Base-by-base conservation (phyloP, 2,888 invertebrate species). In the Tromatobia lineatoria region DNA sequence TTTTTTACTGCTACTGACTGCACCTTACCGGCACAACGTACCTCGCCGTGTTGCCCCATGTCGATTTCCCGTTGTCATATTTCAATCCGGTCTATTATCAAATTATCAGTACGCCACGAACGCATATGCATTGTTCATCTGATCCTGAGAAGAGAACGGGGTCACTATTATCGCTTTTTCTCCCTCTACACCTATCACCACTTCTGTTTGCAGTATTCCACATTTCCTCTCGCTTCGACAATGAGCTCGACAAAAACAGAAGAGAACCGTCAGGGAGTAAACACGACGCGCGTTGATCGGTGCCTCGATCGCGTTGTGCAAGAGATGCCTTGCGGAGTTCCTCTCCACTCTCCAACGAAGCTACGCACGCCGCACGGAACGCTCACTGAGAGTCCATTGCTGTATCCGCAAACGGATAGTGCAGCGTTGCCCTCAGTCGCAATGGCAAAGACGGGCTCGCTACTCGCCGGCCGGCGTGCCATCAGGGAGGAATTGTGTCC, bases 261-360 rank as follows among this genome's bases (percentile, higher is more conserved):
- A 13, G 7, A 15, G 29, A 38, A 54, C 25, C 25, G 23, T 59
- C 59, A 59, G 29, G n/a, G 59, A 45, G 23, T 42, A 64, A 45
- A 70, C 59, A 38, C 74, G 64, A 71, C 70, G 15, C 54, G 15
- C 52, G 70, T 45, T 66, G 76, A 81, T 81, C 70, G 81, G 45
- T 76, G 81, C 64, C 75, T 20, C 23, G 54, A 76, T 76, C 71
- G 82, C 71, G 77, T 82, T 77, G 77, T 66, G 47, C 73, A 52
- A 59, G 64, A 57, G 57, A 71, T 29, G 45, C 82, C 69, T 77
- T 23, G 66, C 66, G 77, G 76, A 59, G 57, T 71, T 82, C 73
- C 50, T 54, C 45, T 13, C 29, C 4, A 18, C 47, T 67, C 34
- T 45, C 50, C 57, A 34, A 23, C 76, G 66, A 42, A 57, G 38